Percentiles rank a stretch among this genome's conserved stretches.
Evolutionary conservation across 1,140 invertebrate species (phyloP).

Genomic region (Melipona quadrifasciata): DNA sequence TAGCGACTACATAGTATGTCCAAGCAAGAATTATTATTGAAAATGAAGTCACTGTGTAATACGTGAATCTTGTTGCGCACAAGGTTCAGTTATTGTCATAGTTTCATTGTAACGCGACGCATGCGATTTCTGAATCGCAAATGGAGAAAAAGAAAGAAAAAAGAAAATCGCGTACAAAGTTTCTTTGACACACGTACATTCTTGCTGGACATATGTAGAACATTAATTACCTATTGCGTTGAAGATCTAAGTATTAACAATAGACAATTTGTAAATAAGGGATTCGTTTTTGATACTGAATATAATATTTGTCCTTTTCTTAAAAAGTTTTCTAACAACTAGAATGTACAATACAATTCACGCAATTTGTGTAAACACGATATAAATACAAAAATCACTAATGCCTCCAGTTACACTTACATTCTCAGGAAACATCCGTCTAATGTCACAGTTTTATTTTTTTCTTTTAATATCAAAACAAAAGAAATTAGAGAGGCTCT

Average conservation of each 20-base stretch:
- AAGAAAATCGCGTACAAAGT: conserved; percentile 28
- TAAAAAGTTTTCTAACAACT: conserved; percentile 62
- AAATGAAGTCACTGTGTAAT: conserved; percentile 32
- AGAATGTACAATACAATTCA: conserved; percentile 66
- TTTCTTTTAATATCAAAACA: conserved; percentile 52
- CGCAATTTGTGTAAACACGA: conserved; percentile 70
- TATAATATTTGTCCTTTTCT: conserved; percentile 57
- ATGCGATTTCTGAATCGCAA: not conserved
- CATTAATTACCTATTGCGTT: conserved; percentile 55
- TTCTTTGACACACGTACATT: conserved; percentile 39
- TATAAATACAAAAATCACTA: conserved; percentile 76
- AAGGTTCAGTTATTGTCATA: conserved; percentile 64
- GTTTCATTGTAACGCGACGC: conserved; percentile 59
- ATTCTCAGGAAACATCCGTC: conserved; percentile 53
- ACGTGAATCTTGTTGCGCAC: conserved; percentile 10
- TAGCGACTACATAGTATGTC: conserved; percentile 60
- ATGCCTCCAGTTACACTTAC: conserved; percentile 64
- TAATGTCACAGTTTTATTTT: conserved; percentile 9
- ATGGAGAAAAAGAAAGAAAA: not conserved
- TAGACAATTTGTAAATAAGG: conserved; percentile 52
- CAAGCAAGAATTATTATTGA: conserved; percentile 48
- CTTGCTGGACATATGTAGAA: conserved; percentile 55
- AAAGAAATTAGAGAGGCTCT: conserved; percentile 57
- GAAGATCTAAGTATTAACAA: conserved; percentile 64
- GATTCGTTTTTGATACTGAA: conserved; percentile 51